Percentiles rank a stretch among this genome's conserved stretches.
These are phyloP conservation scores for Caenorhabditis sulstoni DNA, from an alignment of 2,888 invertebrate genomes.

Conservation along the genomic window DNA sequence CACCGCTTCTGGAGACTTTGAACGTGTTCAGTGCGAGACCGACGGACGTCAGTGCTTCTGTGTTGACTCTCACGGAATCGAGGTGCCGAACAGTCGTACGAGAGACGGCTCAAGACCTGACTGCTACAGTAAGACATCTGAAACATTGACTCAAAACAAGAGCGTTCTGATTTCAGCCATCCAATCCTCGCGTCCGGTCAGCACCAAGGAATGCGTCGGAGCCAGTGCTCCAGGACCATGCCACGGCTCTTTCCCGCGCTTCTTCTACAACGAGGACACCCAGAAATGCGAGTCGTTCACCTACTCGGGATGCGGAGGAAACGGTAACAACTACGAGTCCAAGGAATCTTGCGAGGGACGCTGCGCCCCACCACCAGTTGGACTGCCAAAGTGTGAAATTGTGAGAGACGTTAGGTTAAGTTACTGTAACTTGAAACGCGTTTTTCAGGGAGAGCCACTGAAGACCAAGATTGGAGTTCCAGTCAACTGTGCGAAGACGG, in stretches of 20 bases:
- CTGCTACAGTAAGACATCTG: slow-evolving; percentile 75
- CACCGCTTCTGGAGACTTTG: slow-evolving; percentile 80
- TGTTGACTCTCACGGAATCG: slow-evolving; percentile 80
- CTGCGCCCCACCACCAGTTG: slow-evolving; percentile 71
- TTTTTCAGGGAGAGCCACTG: slow-evolving; percentile 67
- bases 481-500: slow-evolving; percentile 75
- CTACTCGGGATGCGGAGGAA: slow-evolving; percentile 79
- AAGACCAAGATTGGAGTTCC: slow-evolving; percentile 69
- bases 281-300: slow-evolving; percentile 72
- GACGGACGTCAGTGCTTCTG: slow-evolving; percentile 82
- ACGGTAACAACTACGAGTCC: slow-evolving; percentile 79
- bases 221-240: slow-evolving; percentile 75
- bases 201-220: slow-evolving; percentile 75
- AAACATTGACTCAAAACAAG: too few relatives aligned
- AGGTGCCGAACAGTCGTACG: slow-evolving; percentile 79
- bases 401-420: slow-evolving; percentile 7
- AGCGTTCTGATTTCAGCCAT: too few relatives aligned
- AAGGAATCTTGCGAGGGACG: slow-evolving; percentile 70
- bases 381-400: slow-evolving; percentile 61
- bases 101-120: slow-evolving; percentile 72
- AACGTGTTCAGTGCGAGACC: slow-evolving; percentile 81
- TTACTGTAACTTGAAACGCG: neutral
- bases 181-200: slow-evolving; percentile 64
- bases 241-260: slow-evolving; percentile 66
- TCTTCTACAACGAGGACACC: slow-evolving; percentile 75